A percentile compares a stretch with the other conserved stretches of the same genome.
Evolutionary conservation across 2,113 vertebrate species (phyloP).

Genomic region (Microtus pennsylvanicus): DNA sequence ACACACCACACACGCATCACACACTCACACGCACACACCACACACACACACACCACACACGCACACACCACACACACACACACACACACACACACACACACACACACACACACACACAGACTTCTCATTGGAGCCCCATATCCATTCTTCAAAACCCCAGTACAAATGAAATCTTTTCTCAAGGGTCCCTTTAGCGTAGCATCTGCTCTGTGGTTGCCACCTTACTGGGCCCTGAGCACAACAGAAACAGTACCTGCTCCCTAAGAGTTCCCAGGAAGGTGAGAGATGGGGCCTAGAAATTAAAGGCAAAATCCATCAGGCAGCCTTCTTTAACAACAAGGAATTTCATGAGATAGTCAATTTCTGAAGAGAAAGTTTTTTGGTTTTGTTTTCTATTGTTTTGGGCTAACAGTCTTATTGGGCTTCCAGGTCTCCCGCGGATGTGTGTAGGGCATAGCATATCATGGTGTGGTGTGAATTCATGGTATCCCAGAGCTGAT

Average conservation of each 20-base stretch:
- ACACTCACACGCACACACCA: no score
- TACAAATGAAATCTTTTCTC: neutral
- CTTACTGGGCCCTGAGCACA: neutral
- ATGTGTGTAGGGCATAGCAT: neutral
- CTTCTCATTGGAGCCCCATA: neutral
- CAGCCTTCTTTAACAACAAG: neutral
- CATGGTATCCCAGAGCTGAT: neutral
- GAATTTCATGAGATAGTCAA: neutral
- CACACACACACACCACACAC: no score
- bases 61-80: no score
- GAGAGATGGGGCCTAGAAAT: neutral
- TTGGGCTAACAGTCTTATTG: neutral
- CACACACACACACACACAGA: neutral
- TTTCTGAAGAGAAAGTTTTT: neutral
- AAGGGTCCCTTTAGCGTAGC: neutral
- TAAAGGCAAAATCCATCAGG: neutral
- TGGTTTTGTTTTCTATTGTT: no score
- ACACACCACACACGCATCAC: no score
- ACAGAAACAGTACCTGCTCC: neutral
- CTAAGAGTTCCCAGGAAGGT: neutral
- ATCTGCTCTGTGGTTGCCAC: neutral
- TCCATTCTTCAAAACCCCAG: slow-evolving; percentile 5
- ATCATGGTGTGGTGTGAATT: neutral
- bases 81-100: no score
- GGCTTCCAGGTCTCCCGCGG: neutral